phyloP scores from a whole-genome alignment of 2,797 vertebrate genomes.

The Scyliorhinus canicula region DNA sequence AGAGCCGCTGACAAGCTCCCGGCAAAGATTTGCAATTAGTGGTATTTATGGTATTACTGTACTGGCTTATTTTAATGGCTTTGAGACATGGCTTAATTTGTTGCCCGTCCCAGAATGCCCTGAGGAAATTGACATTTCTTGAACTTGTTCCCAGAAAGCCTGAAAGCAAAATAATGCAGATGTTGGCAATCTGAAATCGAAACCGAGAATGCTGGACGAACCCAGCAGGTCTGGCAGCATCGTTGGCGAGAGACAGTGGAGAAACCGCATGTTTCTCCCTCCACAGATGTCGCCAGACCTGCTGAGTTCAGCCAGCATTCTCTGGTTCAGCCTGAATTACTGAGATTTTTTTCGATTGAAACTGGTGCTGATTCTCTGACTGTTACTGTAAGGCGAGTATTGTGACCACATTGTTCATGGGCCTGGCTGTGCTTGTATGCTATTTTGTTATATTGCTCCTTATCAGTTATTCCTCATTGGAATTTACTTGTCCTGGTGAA shows the following conservation, averaged over 20 bases:
- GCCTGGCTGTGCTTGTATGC: neutral
- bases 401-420: neutral
- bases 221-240: too few species aligned
- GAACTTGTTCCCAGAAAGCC: neutral
- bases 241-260: too few species aligned
- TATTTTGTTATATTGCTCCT: neutral
- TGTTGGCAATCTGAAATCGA: too few species aligned
- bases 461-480: neutral
- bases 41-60: neutral
- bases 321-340: neutral
- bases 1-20: neutral
- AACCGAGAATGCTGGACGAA: too few species aligned
- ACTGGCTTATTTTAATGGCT: neutral
- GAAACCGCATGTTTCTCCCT: too few species aligned
- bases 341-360: neutral
- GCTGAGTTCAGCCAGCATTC: too few species aligned
- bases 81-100: neutral
- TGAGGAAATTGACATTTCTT: neutral
- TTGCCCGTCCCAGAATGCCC: neutral
- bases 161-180: too few species aligned
- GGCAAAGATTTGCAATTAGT: neutral
- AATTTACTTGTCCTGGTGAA: neutral
- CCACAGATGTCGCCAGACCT: too few species aligned
- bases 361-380: neutral
- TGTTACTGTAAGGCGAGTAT: neutral